A percentile compares a stretch with the other conserved stretches of the same genome.
These are phyloP conservation scores for Colinus virginianus DNA, from an alignment of 2,113 vertebrate species.

Conservation along the genomic window DNA sequence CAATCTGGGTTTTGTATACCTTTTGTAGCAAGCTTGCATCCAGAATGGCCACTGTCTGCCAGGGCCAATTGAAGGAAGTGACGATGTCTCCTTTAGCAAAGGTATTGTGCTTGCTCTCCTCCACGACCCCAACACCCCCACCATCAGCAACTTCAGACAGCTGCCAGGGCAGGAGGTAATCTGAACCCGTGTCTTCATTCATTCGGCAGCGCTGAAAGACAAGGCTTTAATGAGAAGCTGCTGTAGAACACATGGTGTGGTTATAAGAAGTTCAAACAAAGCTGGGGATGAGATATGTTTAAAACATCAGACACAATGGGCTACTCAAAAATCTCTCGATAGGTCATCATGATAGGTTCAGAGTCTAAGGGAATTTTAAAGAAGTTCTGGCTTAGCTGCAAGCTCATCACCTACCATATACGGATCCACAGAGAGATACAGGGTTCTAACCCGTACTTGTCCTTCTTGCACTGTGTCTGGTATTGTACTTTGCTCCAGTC, in stretches of 20 bases:
- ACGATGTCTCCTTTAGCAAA: constrained; percentile 83
- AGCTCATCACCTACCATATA: constrained; percentile 88
- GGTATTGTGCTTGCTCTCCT: constrained; percentile 81
- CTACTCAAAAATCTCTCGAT: not conserved
- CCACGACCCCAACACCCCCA: constrained; percentile 89
- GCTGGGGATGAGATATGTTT: not conserved
- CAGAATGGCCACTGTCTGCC: constrained; percentile 88
- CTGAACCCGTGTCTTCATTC: constrained; percentile 90
- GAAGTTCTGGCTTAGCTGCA: not conserved
- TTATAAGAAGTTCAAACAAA: not conserved
- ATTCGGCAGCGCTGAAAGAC: constrained; percentile 89
- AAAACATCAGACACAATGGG: not conserved
- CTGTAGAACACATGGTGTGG: not conserved
- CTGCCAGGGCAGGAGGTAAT: constrained; percentile 88
- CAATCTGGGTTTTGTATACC: constrained; percentile 71
- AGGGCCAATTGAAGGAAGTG: constrained; percentile 91
- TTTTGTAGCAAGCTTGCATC: constrained; percentile 85
- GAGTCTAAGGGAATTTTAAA: not conserved
- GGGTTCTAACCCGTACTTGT: constrained; percentile 85
- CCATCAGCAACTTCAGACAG: constrained; percentile 87
- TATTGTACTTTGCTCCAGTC: constrained; percentile 81
- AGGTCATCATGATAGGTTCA: not conserved
- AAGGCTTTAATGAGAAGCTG: not conserved
- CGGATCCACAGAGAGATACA: constrained; percentile 95
- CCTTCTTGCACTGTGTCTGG: constrained; percentile 77